Evolutionary conservation across 2,113 vertebrate species (phyloP).

Genomic region (Sander vitreus): DNA sequence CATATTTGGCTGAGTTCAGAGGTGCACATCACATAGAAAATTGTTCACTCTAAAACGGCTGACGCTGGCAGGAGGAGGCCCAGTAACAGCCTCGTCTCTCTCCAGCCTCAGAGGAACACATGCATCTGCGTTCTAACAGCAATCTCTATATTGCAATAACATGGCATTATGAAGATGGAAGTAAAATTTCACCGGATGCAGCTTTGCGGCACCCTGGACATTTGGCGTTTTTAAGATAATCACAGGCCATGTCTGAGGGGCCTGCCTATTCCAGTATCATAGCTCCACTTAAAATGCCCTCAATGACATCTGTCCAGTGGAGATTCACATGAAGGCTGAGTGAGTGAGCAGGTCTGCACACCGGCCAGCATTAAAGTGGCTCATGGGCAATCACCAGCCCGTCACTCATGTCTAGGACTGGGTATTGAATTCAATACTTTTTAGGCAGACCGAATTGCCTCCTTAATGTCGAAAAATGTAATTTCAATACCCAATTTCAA

Average conservation of each 20-base stretch:
- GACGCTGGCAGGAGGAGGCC: constrained; percentile 11
- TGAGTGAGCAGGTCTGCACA: constrained; percentile 29
- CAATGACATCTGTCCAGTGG: constrained; percentile 39
- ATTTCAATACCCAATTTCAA: too few species aligned
- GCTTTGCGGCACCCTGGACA: constrained; percentile 18
- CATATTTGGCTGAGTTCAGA: constrained; percentile 44
- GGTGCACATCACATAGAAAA: constrained; percentile 15
- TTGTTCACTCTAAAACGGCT: background rate
- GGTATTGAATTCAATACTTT: too few species aligned
- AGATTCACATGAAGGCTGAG: constrained; percentile 48
- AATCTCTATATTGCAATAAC: constrained; percentile 37
- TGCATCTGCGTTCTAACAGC: constrained; percentile 24
- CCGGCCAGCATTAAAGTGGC: constrained; percentile 8
- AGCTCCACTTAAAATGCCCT: constrained; percentile 35
- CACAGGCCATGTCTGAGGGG: background rate
- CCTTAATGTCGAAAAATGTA: too few species aligned
- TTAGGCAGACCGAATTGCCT: too few species aligned
- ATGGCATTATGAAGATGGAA: constrained; percentile 14
- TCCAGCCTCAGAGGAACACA: constrained; percentile 7
- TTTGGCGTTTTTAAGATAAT: constrained; percentile 67
- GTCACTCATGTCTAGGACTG: constrained; percentile 31
- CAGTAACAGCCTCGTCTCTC: constrained; percentile 9
- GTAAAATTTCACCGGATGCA: constrained; percentile 38
- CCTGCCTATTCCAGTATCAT: constrained; percentile 33
- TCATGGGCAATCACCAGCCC: constrained; percentile 28